Conservation (phyloP, 1,140 invertebrate species). For the Apis mellifera region DNA sequence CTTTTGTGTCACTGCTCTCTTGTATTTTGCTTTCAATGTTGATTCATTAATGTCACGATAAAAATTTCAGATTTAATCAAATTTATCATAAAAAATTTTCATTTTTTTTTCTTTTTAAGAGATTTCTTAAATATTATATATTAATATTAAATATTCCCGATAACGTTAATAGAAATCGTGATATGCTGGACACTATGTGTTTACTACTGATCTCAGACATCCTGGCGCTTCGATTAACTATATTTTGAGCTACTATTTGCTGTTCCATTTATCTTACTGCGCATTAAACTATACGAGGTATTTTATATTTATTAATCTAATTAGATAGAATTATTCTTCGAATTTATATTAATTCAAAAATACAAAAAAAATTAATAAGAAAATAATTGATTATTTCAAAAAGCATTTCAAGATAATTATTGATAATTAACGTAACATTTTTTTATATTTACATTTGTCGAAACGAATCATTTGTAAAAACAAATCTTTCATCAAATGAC, state of each 20-base stretch:
- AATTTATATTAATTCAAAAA: not conserved
- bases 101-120: not conserved
- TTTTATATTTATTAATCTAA: constrained; percentile 46
- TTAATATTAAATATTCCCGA: not conserved
- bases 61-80: not conserved
- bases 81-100: no score
- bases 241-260: constrained; percentile 22
- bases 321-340: not conserved
- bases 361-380: not conserved
- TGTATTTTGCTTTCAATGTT: not conserved
- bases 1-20: not conserved
- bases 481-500: no score
- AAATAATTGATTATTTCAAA: no score
- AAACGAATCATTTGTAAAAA: not conserved
- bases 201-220: constrained; percentile 54
- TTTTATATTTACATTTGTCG: not conserved
- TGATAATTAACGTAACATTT: no score
- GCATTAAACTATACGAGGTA: constrained; percentile 7
- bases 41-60: no score
- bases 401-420: no score
- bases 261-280: constrained; percentile 37
- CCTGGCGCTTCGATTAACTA: constrained; percentile 46
- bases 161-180: constrained; percentile 2
- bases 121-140: constrained; percentile 26
- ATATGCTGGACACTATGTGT: constrained; percentile 32